These are phyloP conservation scores for Acrossocheilus fasciatus DNA, from an alignment of 2,797 vertebrate genomes.

Conservation along the genomic window DNA sequence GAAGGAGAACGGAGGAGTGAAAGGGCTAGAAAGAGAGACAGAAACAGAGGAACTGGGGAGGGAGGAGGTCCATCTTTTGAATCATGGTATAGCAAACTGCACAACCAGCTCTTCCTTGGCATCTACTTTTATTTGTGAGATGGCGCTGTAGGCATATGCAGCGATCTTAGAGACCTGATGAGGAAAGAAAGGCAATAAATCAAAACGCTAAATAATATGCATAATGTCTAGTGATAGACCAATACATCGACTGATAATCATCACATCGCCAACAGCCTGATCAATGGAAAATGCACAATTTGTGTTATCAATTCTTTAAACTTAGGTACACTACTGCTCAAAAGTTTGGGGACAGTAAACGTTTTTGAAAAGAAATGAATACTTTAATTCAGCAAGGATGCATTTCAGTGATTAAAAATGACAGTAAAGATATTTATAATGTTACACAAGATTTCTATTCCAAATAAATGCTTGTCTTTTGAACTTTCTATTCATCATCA, in stretches of 20 bases:
- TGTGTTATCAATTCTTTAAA: no score
- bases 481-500: not conserved
- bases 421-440: not conserved
- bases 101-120: slow-evolving; percentile 97
- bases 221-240: not conserved
- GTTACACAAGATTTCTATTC: not conserved
- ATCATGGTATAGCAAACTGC: slow-evolving; percentile 97
- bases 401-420: not conserved
- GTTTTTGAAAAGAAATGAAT: not conserved
- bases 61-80: slow-evolving; percentile 54
- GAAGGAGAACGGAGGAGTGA: slow-evolving; percentile 53
- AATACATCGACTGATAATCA: not conserved
- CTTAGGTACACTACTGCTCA: not conserved
- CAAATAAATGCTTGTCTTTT: not conserved
- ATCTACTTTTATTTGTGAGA: slow-evolving; percentile 96
- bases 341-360: not conserved
- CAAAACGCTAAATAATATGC: not conserved
- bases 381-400: not conserved
- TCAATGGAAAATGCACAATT: not conserved
- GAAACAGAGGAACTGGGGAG: slow-evolving; percentile 54
- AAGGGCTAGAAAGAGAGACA: slow-evolving; percentile 65
- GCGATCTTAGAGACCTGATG: slow-evolving; percentile 93
- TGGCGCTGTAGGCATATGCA: slow-evolving; percentile 95
- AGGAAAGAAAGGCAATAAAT: not conserved
- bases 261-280: not conserved